These are phyloP conservation scores for Eilema griseolum DNA, from an alignment of 2,888 invertebrate species.

Conservation along the genomic window DNA sequence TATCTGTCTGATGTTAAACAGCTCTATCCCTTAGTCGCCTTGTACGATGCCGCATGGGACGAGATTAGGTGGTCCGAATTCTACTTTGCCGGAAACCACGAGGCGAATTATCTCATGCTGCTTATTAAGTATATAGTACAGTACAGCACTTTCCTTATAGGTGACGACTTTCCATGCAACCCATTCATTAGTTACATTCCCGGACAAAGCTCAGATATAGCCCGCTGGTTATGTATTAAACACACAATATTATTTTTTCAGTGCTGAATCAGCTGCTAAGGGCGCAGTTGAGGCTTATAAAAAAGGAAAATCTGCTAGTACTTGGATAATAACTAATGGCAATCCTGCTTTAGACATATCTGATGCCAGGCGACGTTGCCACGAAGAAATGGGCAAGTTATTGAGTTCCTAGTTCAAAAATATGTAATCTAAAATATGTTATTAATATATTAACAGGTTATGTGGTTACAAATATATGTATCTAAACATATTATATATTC, in stretches of 20 bases:
- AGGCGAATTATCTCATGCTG: too few species aligned
- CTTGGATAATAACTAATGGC: slow-evolving; percentile 29
- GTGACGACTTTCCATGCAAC: too few species aligned
- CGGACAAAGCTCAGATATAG: too few species aligned
- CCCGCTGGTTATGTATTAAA: neutral
- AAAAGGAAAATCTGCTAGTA: slow-evolving; percentile 27
- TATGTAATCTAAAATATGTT: neutral
- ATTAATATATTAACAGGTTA: neutral
- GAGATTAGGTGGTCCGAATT: too few species aligned
- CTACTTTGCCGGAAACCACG: too few species aligned
- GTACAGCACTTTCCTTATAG: too few species aligned
- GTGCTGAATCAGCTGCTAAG: slow-evolving; percentile 32
- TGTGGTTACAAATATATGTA: neutral
- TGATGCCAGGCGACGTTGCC: slow-evolving; percentile 13
- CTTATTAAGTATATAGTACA: too few species aligned
- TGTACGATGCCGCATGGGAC: too few species aligned
- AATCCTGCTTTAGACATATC: slow-evolving; percentile 31
- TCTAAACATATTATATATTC: too few species aligned
- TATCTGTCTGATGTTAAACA: too few species aligned
- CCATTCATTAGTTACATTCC: too few species aligned
- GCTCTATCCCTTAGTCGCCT: too few species aligned
- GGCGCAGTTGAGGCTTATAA: slow-evolving; percentile 35
- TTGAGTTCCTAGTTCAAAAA: neutral
- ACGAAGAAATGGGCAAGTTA: neutral
- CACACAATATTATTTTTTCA: slow-evolving; percentile 5